Evolutionary conservation across 1,140 invertebrate genomes (phyloP).

Genomic region (Brachionus rotundiformis): DNA sequence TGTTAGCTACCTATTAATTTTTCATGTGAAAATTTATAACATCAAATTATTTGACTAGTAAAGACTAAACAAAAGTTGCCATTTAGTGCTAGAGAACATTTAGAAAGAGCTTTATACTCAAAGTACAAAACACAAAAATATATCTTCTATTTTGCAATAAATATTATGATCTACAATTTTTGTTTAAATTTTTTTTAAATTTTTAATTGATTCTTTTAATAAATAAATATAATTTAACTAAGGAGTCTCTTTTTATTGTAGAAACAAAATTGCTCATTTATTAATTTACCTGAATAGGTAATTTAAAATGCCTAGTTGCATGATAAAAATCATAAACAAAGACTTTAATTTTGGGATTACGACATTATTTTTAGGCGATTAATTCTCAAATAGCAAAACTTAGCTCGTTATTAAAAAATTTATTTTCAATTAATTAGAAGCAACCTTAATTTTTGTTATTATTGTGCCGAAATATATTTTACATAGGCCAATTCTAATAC

Average conservation of each 20-base stretch:
- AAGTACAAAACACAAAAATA: too few species aligned
- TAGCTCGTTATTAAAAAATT: not conserved
- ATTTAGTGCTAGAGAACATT: too few species aligned
- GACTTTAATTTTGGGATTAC: not conserved
- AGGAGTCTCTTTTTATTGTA: not conserved
- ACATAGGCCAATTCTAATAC: too few species aligned
- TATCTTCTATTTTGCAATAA: too few species aligned
- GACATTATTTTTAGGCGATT: not conserved
- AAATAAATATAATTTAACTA: not conserved
- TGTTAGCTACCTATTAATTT: not conserved
- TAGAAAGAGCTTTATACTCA: too few species aligned
- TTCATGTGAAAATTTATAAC: not conserved
- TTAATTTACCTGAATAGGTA: not conserved
- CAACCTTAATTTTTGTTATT: not conserved
- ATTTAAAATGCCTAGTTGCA: not conserved
- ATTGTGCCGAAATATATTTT: too few species aligned
- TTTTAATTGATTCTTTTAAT: not conserved
- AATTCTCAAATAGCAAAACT: not conserved
- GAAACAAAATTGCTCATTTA: not conserved
- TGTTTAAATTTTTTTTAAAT: not conserved
- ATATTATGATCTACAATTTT: too few species aligned
- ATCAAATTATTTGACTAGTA: not conserved
- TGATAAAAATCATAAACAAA: not conserved
- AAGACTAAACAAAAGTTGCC: not conserved
- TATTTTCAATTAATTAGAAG: not conserved